Conservation (phyloP, 2,113 vertebrate genomes). For the Brevimyrus niger region DNA sequence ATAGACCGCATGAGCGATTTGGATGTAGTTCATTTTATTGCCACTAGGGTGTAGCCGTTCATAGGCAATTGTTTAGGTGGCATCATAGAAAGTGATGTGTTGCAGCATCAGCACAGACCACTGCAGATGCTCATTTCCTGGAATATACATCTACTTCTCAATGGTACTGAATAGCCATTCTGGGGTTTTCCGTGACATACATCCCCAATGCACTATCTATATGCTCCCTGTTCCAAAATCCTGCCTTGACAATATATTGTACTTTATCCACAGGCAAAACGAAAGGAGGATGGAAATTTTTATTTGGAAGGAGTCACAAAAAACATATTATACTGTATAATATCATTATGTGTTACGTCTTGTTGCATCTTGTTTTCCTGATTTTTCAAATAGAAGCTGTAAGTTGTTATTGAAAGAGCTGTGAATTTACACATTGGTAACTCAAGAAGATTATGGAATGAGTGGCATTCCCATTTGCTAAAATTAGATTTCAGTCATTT, state of each 20-base stretch:
- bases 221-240: background rate
- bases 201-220: background rate
- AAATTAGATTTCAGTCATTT: background rate
- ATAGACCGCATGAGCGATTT: background rate
- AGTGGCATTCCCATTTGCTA: background rate
- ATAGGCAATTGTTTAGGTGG: background rate
- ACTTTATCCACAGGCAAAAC: background rate
- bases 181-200: background rate
- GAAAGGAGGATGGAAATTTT: background rate
- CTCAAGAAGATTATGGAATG: background rate
- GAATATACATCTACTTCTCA: background rate
- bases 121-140: background rate
- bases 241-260: background rate
- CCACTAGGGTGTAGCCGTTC: background rate
- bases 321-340: background rate
- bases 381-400: background rate
- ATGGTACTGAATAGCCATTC: background rate
- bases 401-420: background rate
- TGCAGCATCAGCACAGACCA: background rate
- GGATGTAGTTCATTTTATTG: background rate
- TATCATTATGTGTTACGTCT: too few relatives aligned
- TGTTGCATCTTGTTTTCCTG: background rate
- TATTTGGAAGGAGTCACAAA: background rate
- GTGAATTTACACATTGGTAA: background rate
- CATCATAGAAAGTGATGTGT: background rate